Evolutionary conservation across 2,888 invertebrate genomes (phyloP).

Genomic region (Campopleginae sp.): DNA sequence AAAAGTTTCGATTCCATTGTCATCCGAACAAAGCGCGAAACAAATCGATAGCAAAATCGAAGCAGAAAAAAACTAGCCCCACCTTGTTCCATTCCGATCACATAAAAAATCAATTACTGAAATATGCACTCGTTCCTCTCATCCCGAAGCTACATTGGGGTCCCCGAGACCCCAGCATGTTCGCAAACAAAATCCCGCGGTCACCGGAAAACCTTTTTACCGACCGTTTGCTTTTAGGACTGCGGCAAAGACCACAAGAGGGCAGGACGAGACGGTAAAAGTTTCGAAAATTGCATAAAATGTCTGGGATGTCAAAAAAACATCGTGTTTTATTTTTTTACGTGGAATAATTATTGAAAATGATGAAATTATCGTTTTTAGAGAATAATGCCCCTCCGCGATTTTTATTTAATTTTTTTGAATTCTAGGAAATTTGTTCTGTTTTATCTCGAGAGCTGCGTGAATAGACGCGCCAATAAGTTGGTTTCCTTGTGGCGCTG

Average conservation of each 20-base stretch:
- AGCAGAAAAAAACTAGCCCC: background rate
- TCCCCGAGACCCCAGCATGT: too few species aligned
- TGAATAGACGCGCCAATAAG: slow-evolving; percentile 14
- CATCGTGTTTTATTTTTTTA: background rate
- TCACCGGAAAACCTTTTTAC: background rate
- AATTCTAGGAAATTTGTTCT: slow-evolving; percentile 2
- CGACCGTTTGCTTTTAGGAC: background rate
- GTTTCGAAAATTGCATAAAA: background rate
- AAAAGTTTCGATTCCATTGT: background rate
- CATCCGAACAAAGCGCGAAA: background rate
- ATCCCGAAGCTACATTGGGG: too few species aligned
- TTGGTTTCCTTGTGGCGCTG: background rate
- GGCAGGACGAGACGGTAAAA: slow-evolving; percentile 1
- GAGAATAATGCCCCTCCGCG: background rate
- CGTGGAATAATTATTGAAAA: background rate
- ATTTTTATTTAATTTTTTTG: background rate
- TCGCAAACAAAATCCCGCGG: background rate
- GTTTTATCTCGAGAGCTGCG: slow-evolving; percentile 34
- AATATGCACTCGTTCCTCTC: too few species aligned
- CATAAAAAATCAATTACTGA: too few species aligned
- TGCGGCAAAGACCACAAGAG: background rate
- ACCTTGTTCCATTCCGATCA: too few species aligned
- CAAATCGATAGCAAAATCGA: background rate
- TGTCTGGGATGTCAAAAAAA: background rate
- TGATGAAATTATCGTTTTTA: background rate